Conservation (phyloP, 2,888 invertebrate genomes). For the Notodonta ziczac region DNA sequence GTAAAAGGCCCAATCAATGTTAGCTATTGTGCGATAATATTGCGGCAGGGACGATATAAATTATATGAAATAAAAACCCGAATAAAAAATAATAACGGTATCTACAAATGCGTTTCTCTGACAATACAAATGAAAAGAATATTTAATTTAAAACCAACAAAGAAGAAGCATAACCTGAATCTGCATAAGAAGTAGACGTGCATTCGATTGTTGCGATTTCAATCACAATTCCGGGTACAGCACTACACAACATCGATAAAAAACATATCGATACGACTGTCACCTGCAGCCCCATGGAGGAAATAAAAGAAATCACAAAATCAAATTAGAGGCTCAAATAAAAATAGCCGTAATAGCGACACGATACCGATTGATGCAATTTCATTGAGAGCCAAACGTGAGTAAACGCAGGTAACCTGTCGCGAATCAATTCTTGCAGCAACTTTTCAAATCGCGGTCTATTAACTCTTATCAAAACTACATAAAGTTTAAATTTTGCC, state of each 20-base stretch:
- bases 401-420: conserved; percentile 69
- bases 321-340: conserved; percentile 70
- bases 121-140: conserved; percentile 7
- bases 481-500: conserved; percentile 52
- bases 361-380: conserved; percentile 78
- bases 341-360: conserved; percentile 77
- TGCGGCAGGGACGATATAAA: background rate
- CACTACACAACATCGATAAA: conserved; percentile 29
- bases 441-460: conserved; percentile 41
- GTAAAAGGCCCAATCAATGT: background rate
- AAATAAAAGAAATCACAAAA: conserved; percentile 63
- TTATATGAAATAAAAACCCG: background rate
- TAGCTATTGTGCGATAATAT: conserved; percentile 2
- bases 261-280: conserved; percentile 48
- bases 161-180: conserved; percentile 4
- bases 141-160: conserved; percentile 9
- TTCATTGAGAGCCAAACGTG: conserved; percentile 81
- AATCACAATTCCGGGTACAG: conserved; percentile 15
- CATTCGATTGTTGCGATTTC: conserved; percentile 12
- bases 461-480: conserved; percentile 50
- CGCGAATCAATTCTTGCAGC: conserved; percentile 59
- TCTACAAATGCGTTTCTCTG: conserved; percentile 5
- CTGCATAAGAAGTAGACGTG: conserved; percentile 5
- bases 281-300: conserved; percentile 62
- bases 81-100: conserved; percentile 6